Conservation (phyloP, 2,113 vertebrate species). For the Gavialis gangeticus region DNA sequence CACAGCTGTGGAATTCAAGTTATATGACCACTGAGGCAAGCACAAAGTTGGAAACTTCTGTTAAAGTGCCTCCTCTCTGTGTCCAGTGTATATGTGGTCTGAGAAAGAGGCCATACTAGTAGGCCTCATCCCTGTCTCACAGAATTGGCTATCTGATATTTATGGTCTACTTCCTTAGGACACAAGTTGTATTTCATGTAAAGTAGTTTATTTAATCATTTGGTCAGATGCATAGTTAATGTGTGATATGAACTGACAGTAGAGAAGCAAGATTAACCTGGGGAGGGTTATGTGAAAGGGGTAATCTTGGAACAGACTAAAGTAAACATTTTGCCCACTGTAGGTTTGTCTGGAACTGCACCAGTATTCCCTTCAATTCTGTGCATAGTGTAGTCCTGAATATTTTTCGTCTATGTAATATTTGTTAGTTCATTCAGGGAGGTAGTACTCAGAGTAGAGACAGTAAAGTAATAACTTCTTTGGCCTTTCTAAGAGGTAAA, state of each 20-base stretch:
- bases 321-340: too few species aligned
- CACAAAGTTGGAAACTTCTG: neutral
- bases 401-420: rapidly evolving
- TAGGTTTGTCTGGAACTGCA: neutral
- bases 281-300: neutral
- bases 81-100: neutral
- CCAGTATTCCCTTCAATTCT: neutral
- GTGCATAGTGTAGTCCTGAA: neutral
- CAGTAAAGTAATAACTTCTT: neutral
- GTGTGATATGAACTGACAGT: neutral
- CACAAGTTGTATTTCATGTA: neutral
- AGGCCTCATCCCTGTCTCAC: neutral
- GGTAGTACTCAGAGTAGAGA: neutral
- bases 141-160: neutral
- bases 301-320: neutral
- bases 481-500: neutral
- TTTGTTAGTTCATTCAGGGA: neutral
- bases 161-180: neutral
- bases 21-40: neutral
- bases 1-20: neutral
- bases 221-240: neutral
- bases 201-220: neutral
- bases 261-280: neutral
- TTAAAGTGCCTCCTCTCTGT: neutral
- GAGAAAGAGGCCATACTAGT: neutral